Evolutionary conservation across 92 coral and sea anemone species (phyloP), one percentile per base, ranked within the genome.

Genomic region (Epizoanthus stellaris): DNA sequence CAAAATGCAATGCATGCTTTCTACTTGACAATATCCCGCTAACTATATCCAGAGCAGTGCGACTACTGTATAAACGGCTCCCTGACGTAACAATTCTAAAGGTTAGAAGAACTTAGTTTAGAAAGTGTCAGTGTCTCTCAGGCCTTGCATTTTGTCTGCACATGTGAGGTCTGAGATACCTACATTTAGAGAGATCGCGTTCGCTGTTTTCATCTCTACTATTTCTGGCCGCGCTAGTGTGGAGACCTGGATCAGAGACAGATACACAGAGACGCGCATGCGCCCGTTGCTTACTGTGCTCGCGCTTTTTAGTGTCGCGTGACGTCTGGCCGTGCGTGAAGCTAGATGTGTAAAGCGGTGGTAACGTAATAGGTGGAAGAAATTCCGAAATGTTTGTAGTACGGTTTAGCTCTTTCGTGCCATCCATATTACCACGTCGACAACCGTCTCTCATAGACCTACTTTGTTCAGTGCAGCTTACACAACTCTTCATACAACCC

Each of bases 281-380:
- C 60, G 19, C 60, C 6, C 45, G 21, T 0, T 23, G 17, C n/a
- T 45, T 79, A 12, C 45, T 20, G 49, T 58, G 72, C 39, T 79
- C 45, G 0, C 60, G 70, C 42, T 17, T 43, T 20, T 11, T 34
- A 1, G 39, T 68, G n/a, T 14, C 49, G 39, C 42, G 52, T 14
- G 73, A 34, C 16, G 73, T 15, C 6, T 43, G 69, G 11, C 69
- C 15, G 19, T 68, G 21, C 11, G 73, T 58, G 19, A 40, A 42
- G 11, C 4, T 58, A 4, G 83, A 10, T 12, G 62, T 79, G 36
- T 79, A 67, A 79, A 79, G 64, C 40, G 83, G 83, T 20, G 83
- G 83, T 63, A 79, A 79, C 72, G 15, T 60, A 62, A 79, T n/a
- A 20, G 83, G 83, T 21, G 83, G 83, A 45, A 63, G 83, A 45